These are phyloP conservation scores for Serrognathus titanus DNA, from an alignment of 2,888 invertebrate genomes.

Conservation along the genomic window DNA sequence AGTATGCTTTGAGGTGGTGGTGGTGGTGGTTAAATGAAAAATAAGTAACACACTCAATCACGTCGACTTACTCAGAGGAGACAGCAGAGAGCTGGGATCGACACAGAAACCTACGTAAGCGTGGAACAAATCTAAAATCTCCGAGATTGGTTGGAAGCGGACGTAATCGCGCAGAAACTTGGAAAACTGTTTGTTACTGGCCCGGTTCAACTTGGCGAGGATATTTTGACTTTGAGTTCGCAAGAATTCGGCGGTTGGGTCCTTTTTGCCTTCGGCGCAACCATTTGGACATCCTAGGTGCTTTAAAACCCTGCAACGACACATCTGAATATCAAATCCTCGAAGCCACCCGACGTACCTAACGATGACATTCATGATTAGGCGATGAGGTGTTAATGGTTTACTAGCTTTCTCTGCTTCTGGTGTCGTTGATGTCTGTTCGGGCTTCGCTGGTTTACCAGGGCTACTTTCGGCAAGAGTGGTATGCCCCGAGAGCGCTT, in stretches of 20 bases:
- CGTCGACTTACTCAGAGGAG: conserved; percentile 76
- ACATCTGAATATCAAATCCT: not conserved
- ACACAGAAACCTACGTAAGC: conserved; percentile 94
- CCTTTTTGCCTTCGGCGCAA: conserved; percentile 80
- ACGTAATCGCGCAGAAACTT: conserved; percentile 72
- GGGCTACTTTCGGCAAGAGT: conserved; percentile 17
- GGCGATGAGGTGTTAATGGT: conserved; percentile 61
- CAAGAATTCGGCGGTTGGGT: conserved; percentile 86
- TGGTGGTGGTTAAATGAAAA: no score
- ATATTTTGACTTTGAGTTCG: conserved; percentile 82
- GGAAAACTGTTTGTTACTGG: conserved; percentile 62
- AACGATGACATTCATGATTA: conserved; percentile 69
- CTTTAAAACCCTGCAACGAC: conserved; percentile 66
- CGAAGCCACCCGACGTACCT: conserved; percentile 45
- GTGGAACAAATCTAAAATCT: conserved; percentile 91
- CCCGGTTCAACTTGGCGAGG: conserved; percentile 71
- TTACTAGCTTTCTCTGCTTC: conserved; percentile 52
- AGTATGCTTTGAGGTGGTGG: no score
- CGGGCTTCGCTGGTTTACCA: conserved; percentile 20
- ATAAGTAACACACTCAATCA: not conserved
- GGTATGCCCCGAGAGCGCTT: conserved; percentile 50
- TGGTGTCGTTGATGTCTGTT: conserved; percentile 34
- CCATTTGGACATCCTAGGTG: conserved; percentile 95
- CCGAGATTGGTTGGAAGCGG: conserved; percentile 70
- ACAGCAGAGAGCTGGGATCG: conserved; percentile 81